phyloP scores from a whole-genome alignment of 2,113 vertebrate species.

The Salvelinus fontinalis region DNA sequence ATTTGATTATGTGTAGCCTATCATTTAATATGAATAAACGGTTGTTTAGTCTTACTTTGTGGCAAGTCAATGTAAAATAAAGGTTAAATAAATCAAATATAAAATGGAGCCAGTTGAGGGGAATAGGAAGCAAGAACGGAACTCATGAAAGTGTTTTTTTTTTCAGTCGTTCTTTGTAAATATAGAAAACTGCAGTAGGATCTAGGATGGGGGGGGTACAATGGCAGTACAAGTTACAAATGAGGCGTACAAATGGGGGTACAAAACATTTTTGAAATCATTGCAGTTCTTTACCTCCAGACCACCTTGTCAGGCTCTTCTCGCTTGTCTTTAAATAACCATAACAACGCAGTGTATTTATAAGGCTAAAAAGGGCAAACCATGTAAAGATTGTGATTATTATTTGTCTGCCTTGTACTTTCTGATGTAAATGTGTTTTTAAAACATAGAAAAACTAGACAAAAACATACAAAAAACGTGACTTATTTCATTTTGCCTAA shows the following conservation, averaged over 20 bases:
- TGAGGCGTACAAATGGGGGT: not conserved
- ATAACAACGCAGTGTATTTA: conserved; percentile 85
- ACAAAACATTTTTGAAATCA: conserved; percentile 22
- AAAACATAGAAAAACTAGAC: conserved; percentile 45
- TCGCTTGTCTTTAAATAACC: conserved; percentile 82
- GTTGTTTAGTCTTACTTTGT: too few species aligned
- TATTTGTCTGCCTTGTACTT: conserved; percentile 83
- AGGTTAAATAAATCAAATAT: too few species aligned
- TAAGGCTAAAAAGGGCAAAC: conserved; percentile 85
- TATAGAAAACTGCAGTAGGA: not conserved
- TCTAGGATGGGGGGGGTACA: not conserved
- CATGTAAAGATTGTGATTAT: conserved; percentile 85
- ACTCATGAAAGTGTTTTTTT: not conserved
- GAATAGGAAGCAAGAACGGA: too few species aligned
- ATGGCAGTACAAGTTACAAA: too few species aligned
- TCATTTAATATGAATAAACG: too few species aligned
- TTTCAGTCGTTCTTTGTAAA: not conserved
- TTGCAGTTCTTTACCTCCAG: conserved; percentile 17
- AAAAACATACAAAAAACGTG: conserved; percentile 35
- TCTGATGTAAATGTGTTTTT: conserved; percentile 87
- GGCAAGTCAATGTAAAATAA: too few species aligned
- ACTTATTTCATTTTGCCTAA: conserved; percentile 52
- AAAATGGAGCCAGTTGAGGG: too few species aligned
- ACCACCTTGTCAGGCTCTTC: conserved; percentile 63
- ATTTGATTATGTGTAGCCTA: too few species aligned